Percentiles rank a stretch among this genome's conserved stretches.
These are phyloP conservation scores for Strigops habroptila DNA, from an alignment of 2,113 vertebrate species.

Conservation along the genomic window DNA sequence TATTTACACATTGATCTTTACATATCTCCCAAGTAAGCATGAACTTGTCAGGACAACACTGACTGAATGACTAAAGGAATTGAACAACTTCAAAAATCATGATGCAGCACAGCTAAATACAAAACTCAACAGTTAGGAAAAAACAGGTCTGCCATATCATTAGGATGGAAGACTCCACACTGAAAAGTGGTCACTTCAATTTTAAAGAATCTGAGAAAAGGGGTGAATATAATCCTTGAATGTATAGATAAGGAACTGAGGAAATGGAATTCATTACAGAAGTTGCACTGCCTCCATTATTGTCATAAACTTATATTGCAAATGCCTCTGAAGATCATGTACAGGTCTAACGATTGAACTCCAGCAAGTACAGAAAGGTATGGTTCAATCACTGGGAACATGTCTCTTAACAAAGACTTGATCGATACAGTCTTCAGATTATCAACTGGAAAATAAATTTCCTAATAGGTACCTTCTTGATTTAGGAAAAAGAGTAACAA, in stretches of 20 bases:
- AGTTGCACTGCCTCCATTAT: background rate
- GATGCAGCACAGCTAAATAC: background rate
- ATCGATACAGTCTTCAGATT: background rate
- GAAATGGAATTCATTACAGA: background rate
- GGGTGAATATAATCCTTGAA: background rate
- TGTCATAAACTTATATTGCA: background rate
- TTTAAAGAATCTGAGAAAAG: background rate
- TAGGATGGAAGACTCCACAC: background rate
- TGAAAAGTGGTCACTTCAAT: background rate
- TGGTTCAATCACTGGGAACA: background rate
- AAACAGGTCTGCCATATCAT: background rate
- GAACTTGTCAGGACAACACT: background rate
- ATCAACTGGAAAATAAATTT: background rate
- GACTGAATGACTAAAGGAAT: background rate
- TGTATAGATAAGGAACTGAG: background rate
- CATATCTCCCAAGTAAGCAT: background rate
- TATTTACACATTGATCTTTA: background rate
- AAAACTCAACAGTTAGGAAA: background rate
- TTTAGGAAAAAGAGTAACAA: background rate
- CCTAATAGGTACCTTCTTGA: background rate
- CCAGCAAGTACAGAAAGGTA: background rate
- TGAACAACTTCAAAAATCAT: background rate
- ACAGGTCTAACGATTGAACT: background rate
- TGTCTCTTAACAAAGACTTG: accelerated
- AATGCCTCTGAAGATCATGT: background rate